phyloP scores from a whole-genome alignment of 1,140 invertebrate genomes.

The Drosophila nigromelanica region DNA sequence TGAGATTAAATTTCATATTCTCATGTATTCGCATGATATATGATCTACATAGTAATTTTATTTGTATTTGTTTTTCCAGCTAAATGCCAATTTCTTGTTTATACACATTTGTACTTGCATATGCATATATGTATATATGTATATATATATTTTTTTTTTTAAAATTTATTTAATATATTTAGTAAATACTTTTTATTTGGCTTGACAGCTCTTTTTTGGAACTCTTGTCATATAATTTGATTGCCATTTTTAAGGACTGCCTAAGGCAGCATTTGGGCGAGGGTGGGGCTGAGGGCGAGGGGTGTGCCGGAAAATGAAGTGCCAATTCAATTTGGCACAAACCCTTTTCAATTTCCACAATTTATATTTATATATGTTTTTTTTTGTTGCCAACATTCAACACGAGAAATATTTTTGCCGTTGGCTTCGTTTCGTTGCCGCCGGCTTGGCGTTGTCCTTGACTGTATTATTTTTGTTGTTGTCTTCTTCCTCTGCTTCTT shows the following conservation, averaged over 20 bases:
- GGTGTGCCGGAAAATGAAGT: conserved; percentile 16
- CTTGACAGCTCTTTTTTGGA: background rate
- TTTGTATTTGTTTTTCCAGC: no score
- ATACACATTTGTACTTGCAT: no score
- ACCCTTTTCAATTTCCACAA: conserved; percentile 26
- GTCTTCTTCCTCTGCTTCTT: background rate
- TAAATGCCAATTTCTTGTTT: no score
- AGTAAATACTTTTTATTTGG: no score
- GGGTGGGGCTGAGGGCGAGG: background rate
- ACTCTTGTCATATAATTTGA: no score
- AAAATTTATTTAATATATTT: background rate
- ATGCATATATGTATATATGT: no score
- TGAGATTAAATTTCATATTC: no score
- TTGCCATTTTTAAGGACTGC: background rate
- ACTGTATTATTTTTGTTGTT: conserved; percentile 14
- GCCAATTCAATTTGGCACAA: conserved; percentile 33
- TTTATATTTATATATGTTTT: conserved; percentile 1
- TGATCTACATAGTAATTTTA: no score
- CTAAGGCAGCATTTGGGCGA: background rate
- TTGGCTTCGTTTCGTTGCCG: conserved; percentile 27
- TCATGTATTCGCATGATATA: no score
- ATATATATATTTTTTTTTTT: no score
- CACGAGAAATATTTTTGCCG: conserved; percentile 4
- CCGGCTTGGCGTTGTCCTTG: conserved; percentile 57
- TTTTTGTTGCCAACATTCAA: conserved; percentile 4